Base-by-base conservation (phyloP, 2,888 invertebrate genomes). In the Agrotis clavis region DNA sequence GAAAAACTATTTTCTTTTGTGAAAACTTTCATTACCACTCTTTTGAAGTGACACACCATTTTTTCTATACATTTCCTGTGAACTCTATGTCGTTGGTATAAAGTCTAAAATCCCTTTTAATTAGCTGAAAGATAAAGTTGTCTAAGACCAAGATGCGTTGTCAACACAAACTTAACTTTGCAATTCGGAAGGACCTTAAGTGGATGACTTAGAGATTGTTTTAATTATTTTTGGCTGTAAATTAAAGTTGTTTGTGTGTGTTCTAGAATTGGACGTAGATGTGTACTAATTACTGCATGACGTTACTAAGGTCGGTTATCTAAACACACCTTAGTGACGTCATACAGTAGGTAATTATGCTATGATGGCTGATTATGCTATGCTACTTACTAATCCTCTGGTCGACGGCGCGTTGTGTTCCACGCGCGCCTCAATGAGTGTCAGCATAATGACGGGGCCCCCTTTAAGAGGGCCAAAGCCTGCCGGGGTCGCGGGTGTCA, bases 11-110 rank as follows among this genome's bases (percentile, higher is more conserved):
- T 71, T 70, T 57, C 67, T 76, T 41, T 83, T 85, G 81, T 72
- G 65, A 51, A 72, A 72, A 78, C 74, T 74, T 73, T 75, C 81
- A 85, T 84, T 72, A 80, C 70, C 72, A 75, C 71, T 56, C 45
- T 75, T 81, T 85, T 75, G 69, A 68, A 30, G 19, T 25, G 1
- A 14, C 71, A 71, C 51, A 70, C 81, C 50, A 76, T 7, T 19
- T 60, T 74, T 9, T 16, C 2, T n/a, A 3, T 30, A 25, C 81
- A 61, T 13, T 50, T 30, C 14, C 0, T 11, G 0, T 35, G 21
- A 2, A 71, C 69, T 47, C 63, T 78, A 73, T 14, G 0, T 0
- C 13, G 0, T 35, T 18, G 0, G 0, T 2, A 50, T 73, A 78
- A 19, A 54, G 35, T 16, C 68, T 68, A 57, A 56, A 62, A 45